These are phyloP conservation scores for Scaptomyza polygonia DNA, from an alignment of 2,888 invertebrate species.

Conservation along the genomic window DNA sequence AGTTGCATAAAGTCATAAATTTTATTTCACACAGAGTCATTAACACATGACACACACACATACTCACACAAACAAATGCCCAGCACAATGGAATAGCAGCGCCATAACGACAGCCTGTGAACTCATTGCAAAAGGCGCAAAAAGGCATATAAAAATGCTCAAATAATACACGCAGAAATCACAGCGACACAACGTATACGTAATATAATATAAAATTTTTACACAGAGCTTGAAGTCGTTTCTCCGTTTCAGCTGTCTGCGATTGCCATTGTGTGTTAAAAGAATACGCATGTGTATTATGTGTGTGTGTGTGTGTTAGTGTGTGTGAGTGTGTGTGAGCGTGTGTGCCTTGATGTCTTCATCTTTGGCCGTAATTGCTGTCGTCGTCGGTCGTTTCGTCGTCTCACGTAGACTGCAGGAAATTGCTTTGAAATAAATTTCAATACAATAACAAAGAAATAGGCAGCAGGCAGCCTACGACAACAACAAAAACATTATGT, in stretches of 20 bases:
- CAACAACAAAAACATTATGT: slow-evolving; percentile 48
- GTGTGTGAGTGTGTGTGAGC: slow-evolving; percentile 2
- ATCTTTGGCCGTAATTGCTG: slow-evolving; percentile 74
- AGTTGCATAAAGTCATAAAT: slow-evolving; percentile 80
- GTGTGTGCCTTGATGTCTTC: slow-evolving; percentile 68
- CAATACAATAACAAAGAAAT: slow-evolving; percentile 70
- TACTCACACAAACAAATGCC: slow-evolving; percentile 17
- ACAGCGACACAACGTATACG: slow-evolving; percentile 68
- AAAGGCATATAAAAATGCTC: slow-evolving; percentile 55
- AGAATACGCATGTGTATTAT: slow-evolving; percentile 21
- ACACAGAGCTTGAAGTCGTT: slow-evolving; percentile 32
- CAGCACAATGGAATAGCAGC: slow-evolving; percentile 40
- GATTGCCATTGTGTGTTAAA: slow-evolving; percentile 20
- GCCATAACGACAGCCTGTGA: slow-evolving; percentile 65
- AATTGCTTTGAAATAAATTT: slow-evolving; percentile 79
- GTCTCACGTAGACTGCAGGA: slow-evolving; percentile 75
- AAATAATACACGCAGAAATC: slow-evolving; percentile 64
- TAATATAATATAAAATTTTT: slow-evolving; percentile 70
- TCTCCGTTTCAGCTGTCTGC: slow-evolving; percentile 18
- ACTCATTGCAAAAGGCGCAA: slow-evolving; percentile 72
- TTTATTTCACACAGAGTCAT: slow-evolving; percentile 79
- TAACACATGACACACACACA: slow-evolving; percentile 74
- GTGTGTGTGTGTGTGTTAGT: slow-evolving; percentile 16
- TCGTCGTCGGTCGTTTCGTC: slow-evolving; percentile 25
- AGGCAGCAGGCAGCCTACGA: slow-evolving; percentile 32